These are phyloP conservation scores for Hylaea fasciaria DNA, from an alignment of 2,888 invertebrate species.

Conservation along the genomic window DNA sequence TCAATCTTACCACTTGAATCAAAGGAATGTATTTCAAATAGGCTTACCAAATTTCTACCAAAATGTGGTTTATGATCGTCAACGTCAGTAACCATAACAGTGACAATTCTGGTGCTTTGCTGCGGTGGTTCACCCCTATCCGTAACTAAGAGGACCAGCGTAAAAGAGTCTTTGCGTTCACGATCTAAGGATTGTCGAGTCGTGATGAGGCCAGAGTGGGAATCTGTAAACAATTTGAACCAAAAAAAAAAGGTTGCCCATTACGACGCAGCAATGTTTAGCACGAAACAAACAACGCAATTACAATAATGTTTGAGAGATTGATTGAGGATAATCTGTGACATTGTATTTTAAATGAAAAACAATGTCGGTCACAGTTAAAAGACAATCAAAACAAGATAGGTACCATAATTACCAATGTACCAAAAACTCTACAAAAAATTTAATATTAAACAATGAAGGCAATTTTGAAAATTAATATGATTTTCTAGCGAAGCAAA, in stretches of 20 bases:
- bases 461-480: no score
- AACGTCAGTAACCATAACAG: slow-evolving; percentile 88
- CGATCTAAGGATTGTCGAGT: slow-evolving; percentile 89
- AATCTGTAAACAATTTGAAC: slow-evolving; percentile 72
- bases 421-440: no score
- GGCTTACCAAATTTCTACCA: slow-evolving; percentile 85
- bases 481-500: no score
- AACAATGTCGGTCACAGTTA: no score
- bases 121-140: slow-evolving; percentile 92
- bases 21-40: not conserved
- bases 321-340: no score
- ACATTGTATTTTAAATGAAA: no score
- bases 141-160: slow-evolving; percentile 90
- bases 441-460: no score
- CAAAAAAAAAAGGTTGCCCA: not conserved
- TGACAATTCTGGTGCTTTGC: slow-evolving; percentile 88
- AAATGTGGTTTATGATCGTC: slow-evolving; percentile 93
- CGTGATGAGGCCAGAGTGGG: slow-evolving; percentile 89
- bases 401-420: no score
- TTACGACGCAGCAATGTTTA: not conserved
- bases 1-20: no score
- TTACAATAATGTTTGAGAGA: not conserved
- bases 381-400: no score
- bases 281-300: not conserved
- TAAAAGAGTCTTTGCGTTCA: slow-evolving; percentile 89